phyloP scores from a whole-genome alignment of 2,888 invertebrate genomes.

The Tuberolachnus salignus region DNA sequence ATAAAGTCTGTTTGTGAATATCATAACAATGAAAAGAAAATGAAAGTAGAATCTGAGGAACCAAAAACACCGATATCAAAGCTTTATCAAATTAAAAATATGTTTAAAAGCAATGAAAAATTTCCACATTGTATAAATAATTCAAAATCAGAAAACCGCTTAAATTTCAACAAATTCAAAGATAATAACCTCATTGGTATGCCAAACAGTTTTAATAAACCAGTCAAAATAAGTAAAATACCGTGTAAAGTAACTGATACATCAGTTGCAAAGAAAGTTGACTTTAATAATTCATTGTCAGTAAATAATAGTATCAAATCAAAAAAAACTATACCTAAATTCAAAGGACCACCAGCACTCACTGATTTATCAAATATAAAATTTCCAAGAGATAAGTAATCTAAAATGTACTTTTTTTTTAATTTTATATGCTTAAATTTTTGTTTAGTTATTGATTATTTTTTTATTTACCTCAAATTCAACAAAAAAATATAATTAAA shows the following conservation, averaged over 20 bases:
- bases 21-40: conserved; percentile 16
- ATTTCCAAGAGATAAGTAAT: too few relatives aligned
- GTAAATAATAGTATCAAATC: conserved; percentile 37
- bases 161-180: not conserved
- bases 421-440: too few relatives aligned
- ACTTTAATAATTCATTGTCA: conserved; percentile 14
- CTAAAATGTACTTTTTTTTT: too few relatives aligned
- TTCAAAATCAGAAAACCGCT: not conserved
- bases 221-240: conserved; percentile 36
- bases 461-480: too few relatives aligned
- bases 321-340: conserved; percentile 41
- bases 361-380: conserved; percentile 38
- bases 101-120: conserved; percentile 38
- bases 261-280: conserved; percentile 16
- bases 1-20: not conserved
- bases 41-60: conserved; percentile 26
- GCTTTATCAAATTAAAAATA: conserved; percentile 40
- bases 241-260: conserved; percentile 34
- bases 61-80: conserved; percentile 35
- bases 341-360: conserved; percentile 16
- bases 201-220: not conserved
- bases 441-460: too few relatives aligned
- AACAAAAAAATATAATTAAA: too few relatives aligned
- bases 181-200: conserved; percentile 19
- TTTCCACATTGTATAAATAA: not conserved